Percentiles rank a stretch among this genome's conserved stretches.
These are phyloP conservation scores for Nyctibius grandis DNA, from an alignment of 2,797 vertebrate genomes.

Conservation along the genomic window DNA sequence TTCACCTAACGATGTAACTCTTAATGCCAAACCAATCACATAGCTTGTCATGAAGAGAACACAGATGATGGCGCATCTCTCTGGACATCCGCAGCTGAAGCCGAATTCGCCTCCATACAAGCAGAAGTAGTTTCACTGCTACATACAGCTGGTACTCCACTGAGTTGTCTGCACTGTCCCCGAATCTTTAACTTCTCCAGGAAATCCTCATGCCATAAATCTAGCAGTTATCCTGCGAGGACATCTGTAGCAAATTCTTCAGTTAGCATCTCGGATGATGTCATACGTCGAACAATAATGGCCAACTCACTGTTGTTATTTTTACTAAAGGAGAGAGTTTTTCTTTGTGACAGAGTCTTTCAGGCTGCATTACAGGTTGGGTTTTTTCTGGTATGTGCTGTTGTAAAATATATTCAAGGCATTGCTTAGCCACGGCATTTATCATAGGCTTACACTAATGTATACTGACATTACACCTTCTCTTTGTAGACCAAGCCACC, in stretches of 20 bases:
- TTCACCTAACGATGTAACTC: not conserved
- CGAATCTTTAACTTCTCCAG: not conserved
- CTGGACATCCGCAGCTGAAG: not conserved
- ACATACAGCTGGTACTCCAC: not conserved
- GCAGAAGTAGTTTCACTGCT: not conserved
- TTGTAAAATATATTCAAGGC: not conserved
- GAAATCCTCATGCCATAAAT: not conserved
- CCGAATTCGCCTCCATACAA: not conserved
- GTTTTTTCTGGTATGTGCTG: not conserved
- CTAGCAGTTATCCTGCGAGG: not conserved
- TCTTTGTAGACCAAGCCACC: slow-evolving; percentile 85
- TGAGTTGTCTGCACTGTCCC: not conserved
- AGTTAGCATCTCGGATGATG: not conserved
- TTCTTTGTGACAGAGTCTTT: not conserved
- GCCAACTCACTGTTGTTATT: not conserved
- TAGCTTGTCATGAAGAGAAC: not conserved
- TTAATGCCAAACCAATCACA: not conserved
- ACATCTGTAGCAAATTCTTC: not conserved
- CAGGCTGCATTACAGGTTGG: not conserved
- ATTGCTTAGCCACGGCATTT: not conserved
- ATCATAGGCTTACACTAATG: not conserved
- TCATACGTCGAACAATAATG: fast-evolving
- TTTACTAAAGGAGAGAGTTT: not conserved
- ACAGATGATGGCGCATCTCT: not conserved
- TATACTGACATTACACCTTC: not conserved